Evolutionary conservation across 2,113 vertebrate genomes (phyloP).

Genomic region (Tenebrosternarchus preto): DNA sequence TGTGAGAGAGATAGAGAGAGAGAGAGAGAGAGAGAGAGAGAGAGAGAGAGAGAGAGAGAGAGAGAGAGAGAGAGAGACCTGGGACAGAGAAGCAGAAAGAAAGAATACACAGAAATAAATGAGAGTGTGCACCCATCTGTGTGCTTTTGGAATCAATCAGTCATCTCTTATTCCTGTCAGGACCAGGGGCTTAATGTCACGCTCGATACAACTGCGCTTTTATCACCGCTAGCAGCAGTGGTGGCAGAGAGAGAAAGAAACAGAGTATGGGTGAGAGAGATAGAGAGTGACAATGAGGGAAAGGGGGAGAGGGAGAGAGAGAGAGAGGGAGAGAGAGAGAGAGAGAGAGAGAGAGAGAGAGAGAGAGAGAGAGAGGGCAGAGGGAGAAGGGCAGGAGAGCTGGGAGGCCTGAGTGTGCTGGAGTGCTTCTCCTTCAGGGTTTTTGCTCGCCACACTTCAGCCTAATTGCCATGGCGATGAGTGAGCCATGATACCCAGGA

Average conservation of each 20-base stretch:
- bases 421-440: conserved; percentile 3
- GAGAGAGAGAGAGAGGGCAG: not conserved
- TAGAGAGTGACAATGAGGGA: too few species aligned
- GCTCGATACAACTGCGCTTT: conserved; percentile 55
- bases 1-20: too few species aligned
- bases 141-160: conserved; percentile 70
- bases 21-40: too few species aligned
- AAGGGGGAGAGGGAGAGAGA: not conserved
- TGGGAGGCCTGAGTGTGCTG: conserved; percentile 6
- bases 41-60: too few species aligned
- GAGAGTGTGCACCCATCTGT: conserved; percentile 37
- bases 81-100: not conserved
- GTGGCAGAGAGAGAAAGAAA: too few species aligned
- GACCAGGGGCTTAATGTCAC: conserved; percentile 62
- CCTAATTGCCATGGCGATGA: not conserved
- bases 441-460: conserved; percentile 6
- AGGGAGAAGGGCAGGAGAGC: not conserved
- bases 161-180: conserved; percentile 66
- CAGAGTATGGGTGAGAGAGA: not conserved
- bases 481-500: not conserved
- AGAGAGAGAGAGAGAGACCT: not conserved
- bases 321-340: not conserved
- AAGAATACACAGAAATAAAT: conserved; percentile 48
- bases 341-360: not conserved
- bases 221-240: conserved; percentile 35